A percentile compares a stretch with the other conserved stretches of the same genome.
Conservation (phyloP, 2,888 invertebrate species). For the Diadromus collaris region DNA sequence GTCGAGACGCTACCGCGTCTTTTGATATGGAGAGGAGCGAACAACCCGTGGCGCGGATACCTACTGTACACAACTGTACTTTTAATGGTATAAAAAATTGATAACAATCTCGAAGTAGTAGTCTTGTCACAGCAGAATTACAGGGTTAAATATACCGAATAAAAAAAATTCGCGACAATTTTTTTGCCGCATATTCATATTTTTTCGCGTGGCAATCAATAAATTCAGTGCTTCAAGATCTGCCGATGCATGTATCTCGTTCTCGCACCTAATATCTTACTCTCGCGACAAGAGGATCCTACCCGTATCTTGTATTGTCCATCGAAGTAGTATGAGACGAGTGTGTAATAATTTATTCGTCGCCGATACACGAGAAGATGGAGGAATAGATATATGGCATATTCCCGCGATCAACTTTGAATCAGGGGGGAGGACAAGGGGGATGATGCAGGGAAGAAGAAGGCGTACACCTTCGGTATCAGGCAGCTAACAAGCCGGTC, state of each 20-base stretch:
- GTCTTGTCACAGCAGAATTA: neutral
- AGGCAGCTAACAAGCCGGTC: conserved; percentile 62
- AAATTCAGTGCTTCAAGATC: neutral
- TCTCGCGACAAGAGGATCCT: conserved; percentile 9
- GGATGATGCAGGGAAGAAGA: conserved; percentile 34
- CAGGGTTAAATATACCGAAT: neutral
- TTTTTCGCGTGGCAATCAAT: neutral
- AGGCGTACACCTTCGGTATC: conserved; percentile 52
- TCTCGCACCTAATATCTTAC: conserved; percentile 50
- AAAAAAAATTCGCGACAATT: neutral
- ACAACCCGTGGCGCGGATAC: conserved; percentile 38
- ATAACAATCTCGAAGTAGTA: neutral
- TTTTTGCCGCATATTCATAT: neutral
- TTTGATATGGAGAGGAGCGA: conserved; percentile 8
- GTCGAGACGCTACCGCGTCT: too few relatives aligned
- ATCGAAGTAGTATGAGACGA: conserved; percentile 58
- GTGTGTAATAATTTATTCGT: conserved; percentile 57
- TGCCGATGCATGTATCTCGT: conserved; percentile 5
- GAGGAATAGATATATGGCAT: conserved; percentile 38
- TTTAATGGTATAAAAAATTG: neutral
- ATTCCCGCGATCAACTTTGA: conserved; percentile 53
- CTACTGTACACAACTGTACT: neutral
- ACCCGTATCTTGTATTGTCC: conserved; percentile 43
- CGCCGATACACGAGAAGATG: conserved; percentile 39
- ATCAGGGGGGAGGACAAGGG: conserved; percentile 47